Conservation (phyloP, 37 sponge, comb jelly and placozoan genomes). For the Ephydatia muelleri region DNA sequence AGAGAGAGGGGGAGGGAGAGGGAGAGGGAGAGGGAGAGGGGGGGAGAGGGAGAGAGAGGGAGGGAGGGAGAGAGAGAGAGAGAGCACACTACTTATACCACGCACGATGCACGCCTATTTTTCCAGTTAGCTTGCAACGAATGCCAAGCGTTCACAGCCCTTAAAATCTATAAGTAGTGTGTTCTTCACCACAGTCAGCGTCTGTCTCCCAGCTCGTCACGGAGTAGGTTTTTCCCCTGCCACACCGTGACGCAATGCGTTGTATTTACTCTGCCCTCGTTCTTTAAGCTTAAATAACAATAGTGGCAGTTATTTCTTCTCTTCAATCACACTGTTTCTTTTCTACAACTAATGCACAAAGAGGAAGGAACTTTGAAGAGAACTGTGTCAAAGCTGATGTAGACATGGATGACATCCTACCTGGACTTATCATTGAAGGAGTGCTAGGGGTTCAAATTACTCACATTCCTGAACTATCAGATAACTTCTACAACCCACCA, state of each 20-base stretch:
- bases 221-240: no score
- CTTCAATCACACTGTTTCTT: neutral
- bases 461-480: neutral
- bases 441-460: neutral
- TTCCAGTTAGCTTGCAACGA: no score
- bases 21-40: neutral
- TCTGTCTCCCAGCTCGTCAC: no score
- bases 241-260: no score
- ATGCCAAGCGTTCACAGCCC: no score
- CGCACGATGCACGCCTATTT: no score
- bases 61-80: conserved; percentile 30
- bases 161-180: no score
- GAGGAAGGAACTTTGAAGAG: neutral
- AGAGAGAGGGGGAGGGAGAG: conserved; percentile 13
- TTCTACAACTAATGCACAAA: neutral
- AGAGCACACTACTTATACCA: no score
- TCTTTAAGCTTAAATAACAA: no score
- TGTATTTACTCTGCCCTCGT: no score
- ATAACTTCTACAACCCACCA: neutral
- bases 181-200: no score
- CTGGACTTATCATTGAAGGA: neutral
- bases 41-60: conserved; percentile 2
- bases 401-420: neutral
- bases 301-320: no score
- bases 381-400: neutral